Base-by-base conservation (phyloP, 1,140 invertebrate species). In the Listronotus oregonensis region DNA sequence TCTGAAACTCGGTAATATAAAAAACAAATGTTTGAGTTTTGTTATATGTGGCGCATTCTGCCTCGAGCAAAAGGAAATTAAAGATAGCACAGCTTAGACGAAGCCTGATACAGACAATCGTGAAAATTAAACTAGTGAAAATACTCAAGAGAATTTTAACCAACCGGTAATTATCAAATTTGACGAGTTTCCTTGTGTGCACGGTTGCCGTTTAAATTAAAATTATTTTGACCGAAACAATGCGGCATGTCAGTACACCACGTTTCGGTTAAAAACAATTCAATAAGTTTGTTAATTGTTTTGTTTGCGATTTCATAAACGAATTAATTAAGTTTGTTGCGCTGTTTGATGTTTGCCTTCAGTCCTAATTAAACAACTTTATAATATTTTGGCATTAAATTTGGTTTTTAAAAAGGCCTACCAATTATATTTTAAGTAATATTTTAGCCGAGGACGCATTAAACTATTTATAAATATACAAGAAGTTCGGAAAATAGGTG, bases 161-260 rank as follows among this genome's bases (percentile, higher is more conserved):
- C 74, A 75, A 77, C 75, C 76, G 75, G 75, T 78, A 78, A 78
- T 78, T 78, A 78, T 77, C 76, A 78, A 78, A 73, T 78, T 78
- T 78, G 76, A 78, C 77, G 76, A 73, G 74, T 76, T 78, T 74
- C 70, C 75, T 75, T 73, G 69, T 72, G 39, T 21, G 34, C 31
- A 49, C 37, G 9, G 55, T 46, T 58, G 43, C 44, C 1, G 21
- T 17, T 47, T 27, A n/a, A 37, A 37, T 10, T 37, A 4, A 37
- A 37, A 37, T 27, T 27, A 27, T 27, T 27, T 27, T 27, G 21
- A 27, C 21, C 21, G 21, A 27, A 27, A 12, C 7, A 7, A 12
- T 12, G 11, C 34, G 21, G 21, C 34, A 4, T 37, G 34, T 37
- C 34, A 37, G 34, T 12, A 27, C 3, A 37, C 40, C 14, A 17